Evolutionary conservation across 2,797 vertebrate species (phyloP), one percentile per base, ranked within the genome.

Genomic region (Artibeus lituratus): DNA sequence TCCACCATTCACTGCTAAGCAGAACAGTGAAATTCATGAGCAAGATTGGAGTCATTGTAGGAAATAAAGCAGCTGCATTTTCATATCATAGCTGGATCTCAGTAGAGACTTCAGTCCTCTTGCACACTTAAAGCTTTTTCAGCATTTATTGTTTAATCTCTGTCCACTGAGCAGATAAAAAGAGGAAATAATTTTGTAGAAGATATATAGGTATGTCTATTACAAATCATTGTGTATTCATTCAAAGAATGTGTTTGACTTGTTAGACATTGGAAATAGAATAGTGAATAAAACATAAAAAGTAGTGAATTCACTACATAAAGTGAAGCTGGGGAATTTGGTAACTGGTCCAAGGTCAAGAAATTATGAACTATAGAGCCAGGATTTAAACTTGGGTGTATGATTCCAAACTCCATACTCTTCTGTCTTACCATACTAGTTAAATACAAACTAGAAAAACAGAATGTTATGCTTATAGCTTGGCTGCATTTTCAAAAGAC

Each of bases 361-460:
- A 8, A 12, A 70, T 22, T 53, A 82, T 84, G 47, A 73, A 51
- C 22, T 51, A 3, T n/a, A 93, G 44, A 89, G 32, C 72, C 55
- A 89, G 32, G 11, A 37, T 77, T 42, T 91, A 59, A 91, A 93
- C 6, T 91, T 14, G 1, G n/a, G 11, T 90, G 8, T 59, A 35
- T 80, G 22, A 95, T 78, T 92, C n/a, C 57, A 91, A 83, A 93
- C 14, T 32, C 22, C 65, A 47, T 35, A 18, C 2, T 84, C 35
- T 89, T 85, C 42, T 51, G 4, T 80, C 44, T 96, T 53, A 91
- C 10, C 24, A 59, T 62, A n/a, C 15, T 55, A 93, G 80, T 87
- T 96, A 83, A 95, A 72, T 81, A 76, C 51, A 32, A 77, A 70
- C n/a, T 86, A 86, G 47, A 86, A 92, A 88, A 91, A 53, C 14